These are phyloP conservation scores for Drosophila tani DNA, from an alignment of 1,140 invertebrate genomes.

Conservation along the genomic window DNA sequence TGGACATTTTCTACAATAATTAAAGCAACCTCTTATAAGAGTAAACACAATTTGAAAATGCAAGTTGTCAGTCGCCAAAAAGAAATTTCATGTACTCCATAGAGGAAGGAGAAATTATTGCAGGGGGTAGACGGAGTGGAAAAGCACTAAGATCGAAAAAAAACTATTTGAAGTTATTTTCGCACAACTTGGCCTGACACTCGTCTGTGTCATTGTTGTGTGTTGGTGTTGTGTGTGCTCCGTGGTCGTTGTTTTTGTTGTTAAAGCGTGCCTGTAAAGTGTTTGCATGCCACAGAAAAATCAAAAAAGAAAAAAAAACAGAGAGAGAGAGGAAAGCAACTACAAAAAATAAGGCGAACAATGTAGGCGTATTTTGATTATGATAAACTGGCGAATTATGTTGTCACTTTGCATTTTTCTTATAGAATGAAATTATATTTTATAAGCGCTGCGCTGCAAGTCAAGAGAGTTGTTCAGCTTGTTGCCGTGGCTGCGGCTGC, in stretches of 20 bases:
- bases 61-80: slow-evolving; percentile 53
- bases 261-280: slow-evolving; percentile 67
- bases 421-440: slow-evolving; percentile 83
- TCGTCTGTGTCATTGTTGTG: slow-evolving; percentile 79
- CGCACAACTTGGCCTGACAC: slow-evolving; percentile 74
- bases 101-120: slow-evolving; percentile 17
- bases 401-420: slow-evolving; percentile 84
- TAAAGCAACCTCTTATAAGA: background rate
- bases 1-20: background rate
- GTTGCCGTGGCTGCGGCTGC: slow-evolving; percentile 41
- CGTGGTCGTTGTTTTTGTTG: slow-evolving; percentile 24
- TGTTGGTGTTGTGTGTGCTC: slow-evolving; percentile 30
- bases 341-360: slow-evolving; percentile 54
- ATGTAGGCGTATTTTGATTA: slow-evolving; percentile 84
- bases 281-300: slow-evolving; percentile 53
- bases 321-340: slow-evolving; percentile 14
- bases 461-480: slow-evolving; percentile 40
- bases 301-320: background rate
- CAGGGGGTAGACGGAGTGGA: slow-evolving; percentile 10
- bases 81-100: slow-evolving; percentile 56
- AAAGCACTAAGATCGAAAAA: slow-evolving; percentile 16
- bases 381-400: slow-evolving; percentile 85
- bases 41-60: slow-evolving; percentile 40
- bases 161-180: slow-evolving; percentile 82
- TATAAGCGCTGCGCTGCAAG: slow-evolving; percentile 56